Evolutionary conservation across 1,140 invertebrate genomes (phyloP), one percentile per base, ranked within the genome.

Genomic region (Metopolophium dirhodum): DNA sequence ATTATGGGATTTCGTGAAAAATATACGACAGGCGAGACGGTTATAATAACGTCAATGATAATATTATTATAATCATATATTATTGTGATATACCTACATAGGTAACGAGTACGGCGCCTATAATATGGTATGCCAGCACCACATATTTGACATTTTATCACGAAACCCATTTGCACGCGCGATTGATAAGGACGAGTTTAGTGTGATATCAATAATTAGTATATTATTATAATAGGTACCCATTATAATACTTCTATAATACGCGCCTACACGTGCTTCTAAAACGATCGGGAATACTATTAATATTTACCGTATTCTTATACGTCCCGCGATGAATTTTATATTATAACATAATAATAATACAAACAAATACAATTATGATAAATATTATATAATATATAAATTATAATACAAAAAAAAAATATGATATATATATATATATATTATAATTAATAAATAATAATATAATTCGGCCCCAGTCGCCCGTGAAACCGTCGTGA

Each of bases 131-230:
- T 83, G 77, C 37, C 35, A 35, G 8, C 2, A 83, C 8, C 45
- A 41, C 85, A 86, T 86, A 86, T 86, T 86, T 86, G 85, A 26
- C 26, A 45, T 86, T 47, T 86, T 35, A 41, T 83, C 82, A 87
- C 85, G 41, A 49, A 87, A 87, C 26, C 41, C 45, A 87, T 87
- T 87, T 30, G 37, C 37, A 26, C 11, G 23, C 82, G 22, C 83
- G 22, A 26, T 26, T 77, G 61, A 77, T 77, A 77, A 77, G 30
- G 61, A 77, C 61, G 61, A 30, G 14, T n/a, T 77, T 18, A 18
- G 6, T n/a, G n/a, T 30, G 61, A n/a, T 77, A 77, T n/a, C 30
- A 30, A 30, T 11, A 61, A 41, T 41, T 41, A 2, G 49, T 51
- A 1, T 54, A 54, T 54, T 23, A 54, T 22, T 22, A 54, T 54